Evolutionary conservation across 2,888 invertebrate species (phyloP), one percentile per base, ranked within the genome.

Genomic region (Ochlodes sylvanus): DNA sequence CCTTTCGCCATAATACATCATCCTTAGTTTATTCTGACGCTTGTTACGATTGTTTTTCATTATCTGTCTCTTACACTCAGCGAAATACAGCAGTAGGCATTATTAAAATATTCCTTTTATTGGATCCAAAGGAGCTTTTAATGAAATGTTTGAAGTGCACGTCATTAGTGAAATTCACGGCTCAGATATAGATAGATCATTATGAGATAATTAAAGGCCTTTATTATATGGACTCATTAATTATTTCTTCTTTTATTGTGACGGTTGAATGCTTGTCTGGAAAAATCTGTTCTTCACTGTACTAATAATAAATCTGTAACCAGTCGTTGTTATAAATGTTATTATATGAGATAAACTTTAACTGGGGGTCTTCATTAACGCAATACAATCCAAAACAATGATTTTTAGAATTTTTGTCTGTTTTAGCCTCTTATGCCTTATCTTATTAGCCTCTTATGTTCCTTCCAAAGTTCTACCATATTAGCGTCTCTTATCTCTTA

Each of bases 51-150:
- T 47, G 27, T 44, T 27, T 60, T n/a, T 60, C 42, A 60, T 44
- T 27, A 60, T 60, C 56, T 17, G 56, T 57, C 38, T 34, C 38
- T 41, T 41, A 57, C 56, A 57, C 17, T 42, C 44, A n/a, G n/a
- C 44, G 21, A 44, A 60, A 60, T 60, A 60, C 44, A 60, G 44
- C 44, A 47, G 44, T 47, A 47, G 17, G 44, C 44, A 17, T 47
- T 47, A 47, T 47, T 47, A 47, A 15, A 47, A 47, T 47, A 9
- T 47, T 47, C 44, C 44, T 47, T 17, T 47, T 47, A 47, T 47
- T 47, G 44, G 44, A 47, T 47, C 9, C 17, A 47, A 17, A 47
- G 17, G 44, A 17, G 44, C 15, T 47, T 47, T 17, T 47, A 47
- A 47, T 17, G 9, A 47, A 47, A 17, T 47, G 44, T 47, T 17